Evolutionary conservation across 2,888 invertebrate genomes (phyloP).

Genomic region (Phalera bucephala): DNA sequence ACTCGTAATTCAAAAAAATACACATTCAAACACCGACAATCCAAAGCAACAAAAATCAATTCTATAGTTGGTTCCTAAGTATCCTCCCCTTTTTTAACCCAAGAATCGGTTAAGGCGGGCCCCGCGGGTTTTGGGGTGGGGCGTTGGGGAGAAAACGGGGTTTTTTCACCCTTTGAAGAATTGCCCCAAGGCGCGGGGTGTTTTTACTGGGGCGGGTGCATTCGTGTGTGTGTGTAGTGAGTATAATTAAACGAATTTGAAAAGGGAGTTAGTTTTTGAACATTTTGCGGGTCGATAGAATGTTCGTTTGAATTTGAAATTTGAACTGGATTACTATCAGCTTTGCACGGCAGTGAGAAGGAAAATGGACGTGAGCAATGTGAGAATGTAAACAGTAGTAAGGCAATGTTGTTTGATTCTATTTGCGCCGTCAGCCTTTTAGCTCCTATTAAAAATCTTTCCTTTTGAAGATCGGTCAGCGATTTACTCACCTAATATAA

Average conservation of each 20-base stretch:
- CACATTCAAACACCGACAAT: no score
- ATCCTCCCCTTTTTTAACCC: constrained; percentile 81
- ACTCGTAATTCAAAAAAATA: no score
- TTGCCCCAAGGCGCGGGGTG: constrained; percentile 77
- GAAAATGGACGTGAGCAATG: no score
- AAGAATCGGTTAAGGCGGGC: constrained; percentile 79
- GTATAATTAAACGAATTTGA: constrained; percentile 72
- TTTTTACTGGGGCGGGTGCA: constrained; percentile 51
- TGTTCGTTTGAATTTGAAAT: not conserved
- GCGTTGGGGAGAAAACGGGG: constrained; percentile 39
- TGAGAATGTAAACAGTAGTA: no score
- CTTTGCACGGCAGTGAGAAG: no score
- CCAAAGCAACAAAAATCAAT: constrained; percentile 60
- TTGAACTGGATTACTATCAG: no score
- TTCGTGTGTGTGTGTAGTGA: constrained; percentile 58
- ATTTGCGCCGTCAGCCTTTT: no score
- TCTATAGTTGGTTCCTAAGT: constrained; percentile 71
- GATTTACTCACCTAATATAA: no score
- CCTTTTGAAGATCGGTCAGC: constrained; percentile 7
- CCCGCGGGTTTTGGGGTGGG: constrained; percentile 44
- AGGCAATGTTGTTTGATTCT: no score
- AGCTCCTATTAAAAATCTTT: no score
- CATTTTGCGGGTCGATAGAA: constrained; percentile 35
- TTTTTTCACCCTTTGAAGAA: constrained; percentile 83
- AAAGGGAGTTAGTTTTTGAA: constrained; percentile 76